Base-by-base conservation (phyloP, 2,113 vertebrate species). In the Pseudolaguvia tuberculata region DNA sequence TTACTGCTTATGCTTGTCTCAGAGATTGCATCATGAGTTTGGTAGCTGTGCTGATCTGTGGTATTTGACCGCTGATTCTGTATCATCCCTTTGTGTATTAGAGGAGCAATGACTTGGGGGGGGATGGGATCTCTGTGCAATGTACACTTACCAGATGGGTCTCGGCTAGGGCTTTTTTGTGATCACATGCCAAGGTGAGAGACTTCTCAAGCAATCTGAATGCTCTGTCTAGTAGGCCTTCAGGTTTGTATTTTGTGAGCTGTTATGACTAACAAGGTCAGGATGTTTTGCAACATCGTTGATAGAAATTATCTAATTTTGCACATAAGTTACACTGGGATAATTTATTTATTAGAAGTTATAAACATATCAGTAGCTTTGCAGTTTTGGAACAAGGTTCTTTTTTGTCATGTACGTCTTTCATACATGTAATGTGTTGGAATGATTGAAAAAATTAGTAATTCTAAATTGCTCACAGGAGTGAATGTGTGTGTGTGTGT, bases 161-260 rank as follows among this genome's bases (percentile, higher is more conserved):
- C 80, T 81, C 76, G 75, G 79, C 76, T 78, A 52, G 72, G 72
- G 58, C 35, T 66, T 82, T 35, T 78, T 66, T 79, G 66, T 79
- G 45, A 79, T 82, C 65, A 77, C 65, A 73, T 77, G 66, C 80
- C 70, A 79, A 79, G 74, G 78, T 82, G 78, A 79, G 77, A 74
- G 77, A 74, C 77, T 66, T 77, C 52, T 55, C 25, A 72, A 73
- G 42, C 75, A 15, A 66, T 65, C 77, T 35, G 65, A 73, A 23
- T 56, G 35, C 58, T 76, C 45, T 27, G 56, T 62, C 48, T 77
- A 45, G 13, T 39, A 71, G 45, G 25, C 56, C 39, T 68, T 56
- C 20, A 18, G 39, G 53, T 52, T n/a, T 2, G 55, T 75, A 23
- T 29, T 67, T 65, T 48, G 63, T 81, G 39, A 76, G 66, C 11